Conservation (phyloP, 2,113 vertebrate genomes). For the Ornithorhynchus anatinus region DNA sequence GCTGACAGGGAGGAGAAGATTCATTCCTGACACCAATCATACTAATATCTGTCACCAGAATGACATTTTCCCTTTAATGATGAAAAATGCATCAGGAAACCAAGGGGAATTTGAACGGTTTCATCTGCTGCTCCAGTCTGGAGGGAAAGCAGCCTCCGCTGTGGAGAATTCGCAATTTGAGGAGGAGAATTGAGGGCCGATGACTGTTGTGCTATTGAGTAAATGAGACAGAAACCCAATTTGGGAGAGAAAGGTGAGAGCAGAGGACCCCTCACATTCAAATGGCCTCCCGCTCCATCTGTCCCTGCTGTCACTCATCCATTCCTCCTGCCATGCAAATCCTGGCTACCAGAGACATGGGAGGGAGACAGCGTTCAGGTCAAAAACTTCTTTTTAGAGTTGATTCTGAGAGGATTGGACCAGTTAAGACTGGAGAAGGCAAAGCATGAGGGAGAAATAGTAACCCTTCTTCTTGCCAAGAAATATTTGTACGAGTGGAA, state of each 20-base stretch:
- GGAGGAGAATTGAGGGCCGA: neutral
- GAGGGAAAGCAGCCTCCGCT: neutral
- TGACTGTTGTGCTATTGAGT: neutral
- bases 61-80: slow-evolving; percentile 82
- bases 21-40: slow-evolving; percentile 74
- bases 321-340: no score
- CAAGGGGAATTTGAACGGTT: slow-evolving; percentile 35
- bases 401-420: no score
- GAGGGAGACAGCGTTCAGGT: no score
- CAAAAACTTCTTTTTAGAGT: no score
- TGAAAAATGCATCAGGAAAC: slow-evolving; percentile 73
- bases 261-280: neutral
- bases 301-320: neutral
- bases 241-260: neutral
- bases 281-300: neutral
- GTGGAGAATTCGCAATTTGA: neutral
- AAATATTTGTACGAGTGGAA: no score
- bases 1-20: slow-evolving; percentile 73
- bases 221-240: neutral
- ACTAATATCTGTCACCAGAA: slow-evolving; percentile 75
- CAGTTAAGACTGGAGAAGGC: no score
- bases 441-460: no score
- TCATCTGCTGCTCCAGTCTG: neutral
- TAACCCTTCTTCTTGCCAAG: no score
- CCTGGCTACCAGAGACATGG: no score